Conservation (phyloP, 2,797 vertebrate genomes). For the Pangasius sanitwongsei region DNA sequence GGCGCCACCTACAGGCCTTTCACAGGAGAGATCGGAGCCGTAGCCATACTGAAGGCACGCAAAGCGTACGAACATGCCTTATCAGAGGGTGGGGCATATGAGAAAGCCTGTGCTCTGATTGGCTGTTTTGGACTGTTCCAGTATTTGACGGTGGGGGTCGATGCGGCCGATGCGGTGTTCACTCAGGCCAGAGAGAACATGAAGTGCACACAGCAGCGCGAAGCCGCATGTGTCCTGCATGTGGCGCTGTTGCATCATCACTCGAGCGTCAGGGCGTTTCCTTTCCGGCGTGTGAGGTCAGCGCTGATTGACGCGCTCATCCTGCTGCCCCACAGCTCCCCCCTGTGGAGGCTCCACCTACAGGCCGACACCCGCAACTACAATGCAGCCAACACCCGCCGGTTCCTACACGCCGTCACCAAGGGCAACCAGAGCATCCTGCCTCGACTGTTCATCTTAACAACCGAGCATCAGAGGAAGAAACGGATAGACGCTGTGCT, state of each 20-base stretch:
- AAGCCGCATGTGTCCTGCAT: constrained; percentile 80
- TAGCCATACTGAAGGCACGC: constrained; percentile 86
- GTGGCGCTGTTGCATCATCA: constrained; percentile 82
- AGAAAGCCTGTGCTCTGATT: constrained; percentile 68
- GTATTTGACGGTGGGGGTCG: constrained; percentile 88
- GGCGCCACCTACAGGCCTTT: constrained; percentile 69
- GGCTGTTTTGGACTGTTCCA: constrained; percentile 91
- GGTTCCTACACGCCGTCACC: constrained; percentile 83
- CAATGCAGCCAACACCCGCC: constrained; percentile 82
- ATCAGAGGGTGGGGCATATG: background rate
- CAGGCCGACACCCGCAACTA: constrained; percentile 86
- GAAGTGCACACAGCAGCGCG: constrained; percentile 64
- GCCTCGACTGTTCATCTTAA: constrained; percentile 88
- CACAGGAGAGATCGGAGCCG: constrained; percentile 68
- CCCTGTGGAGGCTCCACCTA: constrained; percentile 86
- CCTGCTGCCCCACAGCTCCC: constrained; percentile 76
- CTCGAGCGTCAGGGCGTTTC: constrained; percentile 76
- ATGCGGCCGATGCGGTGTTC: constrained; percentile 78
- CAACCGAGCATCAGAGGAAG: constrained; percentile 88
- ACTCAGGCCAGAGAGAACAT: constrained; percentile 69
- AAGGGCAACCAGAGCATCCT: constrained; percentile 74
- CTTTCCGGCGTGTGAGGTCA: constrained; percentile 81
- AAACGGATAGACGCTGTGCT: constrained; percentile 83
- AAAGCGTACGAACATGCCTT: constrained; percentile 82
- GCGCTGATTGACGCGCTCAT: constrained; percentile 77